These are phyloP conservation scores for Cephalotes varians DNA, from an alignment of 2,888 invertebrate genomes.

Conservation along the genomic window DNA sequence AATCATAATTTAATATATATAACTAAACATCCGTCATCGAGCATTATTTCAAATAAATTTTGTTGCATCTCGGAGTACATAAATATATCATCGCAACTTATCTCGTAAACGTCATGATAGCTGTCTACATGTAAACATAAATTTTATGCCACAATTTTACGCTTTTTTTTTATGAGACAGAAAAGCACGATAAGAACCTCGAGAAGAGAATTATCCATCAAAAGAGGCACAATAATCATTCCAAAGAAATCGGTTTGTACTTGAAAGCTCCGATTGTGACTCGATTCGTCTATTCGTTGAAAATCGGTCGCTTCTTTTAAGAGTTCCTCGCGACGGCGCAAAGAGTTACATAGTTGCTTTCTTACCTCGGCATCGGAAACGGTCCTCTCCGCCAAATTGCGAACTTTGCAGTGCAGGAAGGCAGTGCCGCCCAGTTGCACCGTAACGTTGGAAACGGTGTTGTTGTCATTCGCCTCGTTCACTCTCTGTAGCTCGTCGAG, in stretches of 20 bases:
- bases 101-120: background rate
- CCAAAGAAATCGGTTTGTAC: constrained; percentile 4
- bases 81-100: background rate
- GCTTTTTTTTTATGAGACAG: background rate
- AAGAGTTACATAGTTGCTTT: constrained; percentile 26
- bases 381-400: constrained; percentile 91
- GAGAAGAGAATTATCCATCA: background rate
- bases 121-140: background rate
- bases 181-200: background rate
- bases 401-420: constrained; percentile 93
- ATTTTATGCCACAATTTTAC: constrained; percentile 17
- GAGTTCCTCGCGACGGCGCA: constrained; percentile 2
- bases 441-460: constrained; percentile 91
- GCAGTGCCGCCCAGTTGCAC: constrained; percentile 93
- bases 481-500: constrained; percentile 84
- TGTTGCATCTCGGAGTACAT: background rate
- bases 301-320: constrained; percentile 31
- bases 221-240: constrained; percentile 16
- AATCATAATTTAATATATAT: background rate
- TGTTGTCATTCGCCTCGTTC: constrained; percentile 89
- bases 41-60: constrained; percentile 15
- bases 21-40: background rate
- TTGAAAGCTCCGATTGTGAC: constrained; percentile 15
- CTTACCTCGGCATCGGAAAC: constrained; percentile 86
- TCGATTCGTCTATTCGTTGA: constrained; percentile 29